These are phyloP conservation scores for Rosalia funebris DNA, from an alignment of 2,888 invertebrate species.

Conservation along the genomic window DNA sequence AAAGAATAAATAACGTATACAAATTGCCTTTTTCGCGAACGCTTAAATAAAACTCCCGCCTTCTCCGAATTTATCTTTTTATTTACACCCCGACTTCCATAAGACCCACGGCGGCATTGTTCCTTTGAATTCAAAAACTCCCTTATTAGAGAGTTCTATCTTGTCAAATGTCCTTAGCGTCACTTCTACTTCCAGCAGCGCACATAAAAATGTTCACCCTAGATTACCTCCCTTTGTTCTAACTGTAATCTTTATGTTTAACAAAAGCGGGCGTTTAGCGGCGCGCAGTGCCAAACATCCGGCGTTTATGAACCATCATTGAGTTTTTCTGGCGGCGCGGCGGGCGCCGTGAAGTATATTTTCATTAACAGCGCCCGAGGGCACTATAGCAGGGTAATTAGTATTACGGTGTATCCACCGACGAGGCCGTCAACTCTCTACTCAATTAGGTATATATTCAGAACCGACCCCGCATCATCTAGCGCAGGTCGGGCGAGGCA, in stretches of 20 bases:
- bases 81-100: background rate
- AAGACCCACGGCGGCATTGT: background rate
- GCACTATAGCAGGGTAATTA: slow-evolving; percentile 59
- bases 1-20: no score
- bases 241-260: slow-evolving; percentile 21
- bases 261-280: slow-evolving; percentile 30
- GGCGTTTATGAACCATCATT: slow-evolving; percentile 48
- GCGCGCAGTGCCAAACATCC: slow-evolving; percentile 29
- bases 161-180: background rate
- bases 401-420: slow-evolving; percentile 55
- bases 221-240: slow-evolving; percentile 20
- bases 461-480: slow-evolving; percentile 32
- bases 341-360: slow-evolving; percentile 55
- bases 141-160: slow-evolving; percentile 10
- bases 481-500: slow-evolving; percentile 30
- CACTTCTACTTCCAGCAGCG: background rate
- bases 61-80: background rate
- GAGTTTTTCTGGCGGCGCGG: slow-evolving; percentile 49
- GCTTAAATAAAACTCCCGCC: background rate
- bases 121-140: background rate
- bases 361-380: slow-evolving; percentile 59
- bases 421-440: slow-evolving; percentile 54
- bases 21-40: no score
- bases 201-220: slow-evolving; percentile 12
- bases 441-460: slow-evolving; percentile 55